A percentile compares a stretch with the other conserved stretches of the same genome.
Evolutionary conservation across 2,888 invertebrate genomes (phyloP).

Genomic region (Lomographa bimaculata): DNA sequence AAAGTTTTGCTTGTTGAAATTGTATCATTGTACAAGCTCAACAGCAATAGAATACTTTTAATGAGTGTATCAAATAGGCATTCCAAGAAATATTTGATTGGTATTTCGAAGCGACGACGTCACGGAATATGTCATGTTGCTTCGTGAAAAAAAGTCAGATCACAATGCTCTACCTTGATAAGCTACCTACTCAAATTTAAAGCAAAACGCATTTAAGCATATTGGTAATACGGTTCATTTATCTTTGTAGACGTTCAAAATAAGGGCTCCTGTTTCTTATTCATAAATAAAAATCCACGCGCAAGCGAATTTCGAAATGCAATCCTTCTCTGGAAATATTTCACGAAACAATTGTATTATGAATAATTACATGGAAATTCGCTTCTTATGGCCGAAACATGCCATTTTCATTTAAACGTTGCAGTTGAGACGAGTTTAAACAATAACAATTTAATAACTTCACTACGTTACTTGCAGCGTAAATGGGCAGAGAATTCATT

Average conservation of each 20-base stretch:
- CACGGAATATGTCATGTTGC: neutral
- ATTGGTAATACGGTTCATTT: no score
- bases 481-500: conserved; percentile 62
- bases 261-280: conserved; percentile 6
- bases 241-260: neutral
- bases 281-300: conserved; percentile 17
- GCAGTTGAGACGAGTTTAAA: conserved; percentile 41
- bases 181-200: neutral
- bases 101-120: conserved; percentile 1
- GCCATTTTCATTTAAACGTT: conserved; percentile 11
- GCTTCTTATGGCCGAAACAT: conserved; percentile 20
- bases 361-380: conserved; percentile 22
- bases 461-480: conserved; percentile 53
- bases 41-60: no score
- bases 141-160: conserved; percentile 6
- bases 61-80: no score
- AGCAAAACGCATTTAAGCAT: no score
- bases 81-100: conserved; percentile 1
- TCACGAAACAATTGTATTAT: conserved; percentile 15
- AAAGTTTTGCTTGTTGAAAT: no score
- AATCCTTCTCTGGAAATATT: conserved; percentile 13
- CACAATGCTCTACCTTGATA: neutral
- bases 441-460: conserved; percentile 71
- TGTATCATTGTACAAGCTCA: no score
- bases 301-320: conserved; percentile 13